Conservation (phyloP, 37 sponge, comb jelly and placozoan species). For the Crambe crambe region DNA sequence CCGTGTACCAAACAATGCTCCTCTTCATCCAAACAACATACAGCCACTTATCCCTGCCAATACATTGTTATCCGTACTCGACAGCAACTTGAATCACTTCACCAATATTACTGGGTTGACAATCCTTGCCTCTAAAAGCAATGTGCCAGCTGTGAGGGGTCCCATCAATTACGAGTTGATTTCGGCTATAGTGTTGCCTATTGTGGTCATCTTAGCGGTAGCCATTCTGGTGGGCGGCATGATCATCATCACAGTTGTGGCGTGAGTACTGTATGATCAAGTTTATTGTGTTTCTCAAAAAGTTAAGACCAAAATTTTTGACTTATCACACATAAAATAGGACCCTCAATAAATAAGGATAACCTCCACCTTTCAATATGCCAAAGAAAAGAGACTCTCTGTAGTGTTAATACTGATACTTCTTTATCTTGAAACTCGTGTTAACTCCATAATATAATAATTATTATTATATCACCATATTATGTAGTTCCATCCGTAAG, state of each 20-base stretch:
- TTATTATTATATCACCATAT: no score
- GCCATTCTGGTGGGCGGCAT: not conserved
- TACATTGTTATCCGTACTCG: not conserved
- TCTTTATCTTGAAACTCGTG: no score
- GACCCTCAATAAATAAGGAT: no score
- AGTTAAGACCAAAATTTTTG: no score
- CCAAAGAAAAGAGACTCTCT: no score
- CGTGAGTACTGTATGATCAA: no score
- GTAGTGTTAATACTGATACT: no score
- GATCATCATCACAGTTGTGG: not conserved
- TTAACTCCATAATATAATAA: no score
- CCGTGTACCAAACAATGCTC: not conserved
- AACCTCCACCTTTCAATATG: no score
- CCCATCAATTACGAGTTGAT: not conserved
- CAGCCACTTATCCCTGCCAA: not conserved
- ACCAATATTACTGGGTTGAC: not conserved
- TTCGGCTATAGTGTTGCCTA: not conserved
- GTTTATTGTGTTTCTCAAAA: no score
- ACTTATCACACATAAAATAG: no score
- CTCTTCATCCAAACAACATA: not conserved
- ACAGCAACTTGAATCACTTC: not conserved
- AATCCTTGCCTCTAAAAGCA: not conserved
- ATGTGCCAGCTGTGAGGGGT: not conserved
- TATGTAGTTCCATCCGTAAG: no score
- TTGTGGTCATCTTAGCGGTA: not conserved